Percentiles rank a stretch among this genome's conserved stretches.
Conservation (phyloP, 1,140 invertebrate genomes). For the Phocides pigmalion region DNA sequence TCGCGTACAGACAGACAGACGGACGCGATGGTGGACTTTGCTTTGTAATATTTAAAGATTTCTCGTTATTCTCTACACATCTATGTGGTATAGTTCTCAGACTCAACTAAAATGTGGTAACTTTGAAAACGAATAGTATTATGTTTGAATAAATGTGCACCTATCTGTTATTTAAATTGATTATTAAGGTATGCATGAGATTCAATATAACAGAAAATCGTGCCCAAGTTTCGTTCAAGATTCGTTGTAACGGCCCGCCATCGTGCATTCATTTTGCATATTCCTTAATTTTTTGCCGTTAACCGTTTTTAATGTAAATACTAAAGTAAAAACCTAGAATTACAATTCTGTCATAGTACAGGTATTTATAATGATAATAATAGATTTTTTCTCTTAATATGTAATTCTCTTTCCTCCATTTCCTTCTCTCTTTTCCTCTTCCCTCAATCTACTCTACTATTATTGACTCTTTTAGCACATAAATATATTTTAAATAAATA, state of each 20-base stretch:
- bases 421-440: too few species aligned
- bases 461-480: too few species aligned
- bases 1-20: too few species aligned
- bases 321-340: not conserved
- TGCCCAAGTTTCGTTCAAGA: constrained; percentile 23
- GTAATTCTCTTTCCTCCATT: too few species aligned
- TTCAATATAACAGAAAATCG: constrained; percentile 31
- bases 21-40: too few species aligned
- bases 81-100: not conserved
- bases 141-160: constrained; percentile 20
- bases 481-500: too few species aligned
- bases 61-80: too few species aligned
- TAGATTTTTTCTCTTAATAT: too few species aligned
- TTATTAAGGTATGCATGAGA: constrained; percentile 31
- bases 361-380: too few species aligned
- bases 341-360: not conserved
- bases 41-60: too few species aligned
- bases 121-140: constrained; percentile 2
- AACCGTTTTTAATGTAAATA: not conserved
- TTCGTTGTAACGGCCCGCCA: constrained; percentile 8
- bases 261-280: constrained; percentile 15
- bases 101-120: constrained; percentile 9
- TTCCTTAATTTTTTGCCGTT: not conserved
- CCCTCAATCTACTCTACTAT: too few species aligned
- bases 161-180: constrained; percentile 29